These are phyloP conservation scores for Doryteuthis pealeii DNA, from an alignment of 1,140 invertebrate species.

Conservation along the genomic window DNA sequence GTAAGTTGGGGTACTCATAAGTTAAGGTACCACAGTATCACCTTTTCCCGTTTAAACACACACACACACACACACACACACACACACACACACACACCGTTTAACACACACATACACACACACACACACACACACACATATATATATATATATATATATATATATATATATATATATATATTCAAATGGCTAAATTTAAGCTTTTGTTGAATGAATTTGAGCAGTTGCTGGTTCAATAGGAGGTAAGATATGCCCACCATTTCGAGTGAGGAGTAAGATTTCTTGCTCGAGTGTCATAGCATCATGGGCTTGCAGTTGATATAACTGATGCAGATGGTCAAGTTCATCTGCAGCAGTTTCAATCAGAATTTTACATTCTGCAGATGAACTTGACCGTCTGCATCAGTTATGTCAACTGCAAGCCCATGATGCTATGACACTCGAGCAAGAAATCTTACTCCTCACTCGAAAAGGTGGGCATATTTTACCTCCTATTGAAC, in stretches of 20 bases:
- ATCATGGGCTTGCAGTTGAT: conserved; percentile 60
- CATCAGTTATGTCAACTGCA: conserved; percentile 59
- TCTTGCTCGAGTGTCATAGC: conserved; percentile 59
- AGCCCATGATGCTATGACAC: conserved; percentile 58
- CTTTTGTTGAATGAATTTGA: conserved; percentile 42
- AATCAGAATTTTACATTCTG: conserved; percentile 51
- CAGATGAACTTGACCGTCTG: conserved; percentile 53
- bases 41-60: no score
- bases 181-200: conserved; percentile 19
- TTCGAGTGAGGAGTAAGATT: conserved; percentile 56
- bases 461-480: conserved; percentile 59
- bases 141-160: no score
- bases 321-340: conserved; percentile 56
- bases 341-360: conserved; percentile 53
- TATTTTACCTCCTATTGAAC: conserved; percentile 58
- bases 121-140: no score
- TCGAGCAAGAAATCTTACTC: conserved; percentile 59
- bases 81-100: no score
- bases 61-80: no score
- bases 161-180: no score
- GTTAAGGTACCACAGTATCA: no score
- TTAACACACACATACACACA: no score
- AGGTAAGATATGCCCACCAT: conserved; percentile 60
- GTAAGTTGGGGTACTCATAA: no score
- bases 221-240: conserved; percentile 56